Evolutionary conservation across 2,888 invertebrate genomes (phyloP).

Genomic region (Andrena camellia): DNA sequence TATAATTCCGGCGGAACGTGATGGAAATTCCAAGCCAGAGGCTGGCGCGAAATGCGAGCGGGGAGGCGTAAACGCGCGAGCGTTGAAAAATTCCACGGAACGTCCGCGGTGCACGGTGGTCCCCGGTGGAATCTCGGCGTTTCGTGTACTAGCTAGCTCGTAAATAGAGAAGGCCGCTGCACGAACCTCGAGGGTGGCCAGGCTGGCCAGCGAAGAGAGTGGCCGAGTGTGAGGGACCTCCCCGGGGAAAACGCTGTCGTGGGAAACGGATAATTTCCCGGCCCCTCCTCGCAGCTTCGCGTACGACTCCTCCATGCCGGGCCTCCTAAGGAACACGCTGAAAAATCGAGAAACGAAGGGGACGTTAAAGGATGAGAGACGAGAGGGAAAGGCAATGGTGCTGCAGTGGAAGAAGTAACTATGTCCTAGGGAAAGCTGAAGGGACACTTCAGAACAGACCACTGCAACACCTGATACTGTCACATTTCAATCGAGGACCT

Average conservation of each 20-base stretch:
- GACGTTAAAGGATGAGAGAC: background rate
- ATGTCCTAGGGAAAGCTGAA: too few relatives aligned
- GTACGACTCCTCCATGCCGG: slow-evolving; percentile 79
- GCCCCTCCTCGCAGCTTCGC: slow-evolving; percentile 83
- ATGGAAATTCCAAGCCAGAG: background rate
- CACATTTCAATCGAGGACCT: too few relatives aligned
- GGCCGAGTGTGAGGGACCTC: slow-evolving; percentile 85
- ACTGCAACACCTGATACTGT: too few relatives aligned
- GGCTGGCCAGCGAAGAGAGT: slow-evolving; percentile 81
- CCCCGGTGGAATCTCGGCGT: background rate
- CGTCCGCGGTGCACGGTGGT: background rate
- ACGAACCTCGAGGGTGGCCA: slow-evolving; percentile 81
- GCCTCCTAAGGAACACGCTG: slow-evolving; percentile 79
- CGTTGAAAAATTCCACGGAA: slow-evolving; percentile 9
- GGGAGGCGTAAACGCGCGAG: background rate
- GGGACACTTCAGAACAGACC: too few relatives aligned
- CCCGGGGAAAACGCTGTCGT: slow-evolving; percentile 96
- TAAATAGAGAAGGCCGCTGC: slow-evolving; percentile 54
- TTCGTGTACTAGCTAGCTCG: background rate
- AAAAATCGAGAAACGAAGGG: slow-evolving; percentile 55
- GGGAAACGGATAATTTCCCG: slow-evolving; percentile 92
- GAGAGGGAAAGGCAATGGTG: background rate
- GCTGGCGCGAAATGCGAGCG: background rate
- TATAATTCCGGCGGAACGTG: background rate
- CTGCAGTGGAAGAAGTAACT: background rate